A percentile compares a stretch with the other conserved stretches of the same genome.
Conservation (phyloP, 92 coral and sea anemone species). For the Paramuricea clavata region DNA sequence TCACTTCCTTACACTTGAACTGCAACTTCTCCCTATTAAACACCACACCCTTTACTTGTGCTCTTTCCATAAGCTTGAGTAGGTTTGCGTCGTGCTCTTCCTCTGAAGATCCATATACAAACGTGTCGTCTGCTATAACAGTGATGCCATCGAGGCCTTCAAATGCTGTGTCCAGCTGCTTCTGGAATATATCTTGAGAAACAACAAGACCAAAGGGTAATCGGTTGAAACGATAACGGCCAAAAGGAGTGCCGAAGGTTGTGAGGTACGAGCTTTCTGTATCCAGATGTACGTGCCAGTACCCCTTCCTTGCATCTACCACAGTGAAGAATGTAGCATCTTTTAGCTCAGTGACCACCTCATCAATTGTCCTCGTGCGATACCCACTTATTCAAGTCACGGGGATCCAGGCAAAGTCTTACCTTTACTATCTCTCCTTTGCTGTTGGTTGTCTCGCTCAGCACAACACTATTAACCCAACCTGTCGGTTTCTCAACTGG, state of each 20-base stretch:
- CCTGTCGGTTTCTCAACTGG: too few relatives aligned
- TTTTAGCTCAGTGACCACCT: conserved; percentile 56
- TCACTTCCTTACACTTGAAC: conserved; percentile 60
- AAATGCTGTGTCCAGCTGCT: conserved; percentile 55
- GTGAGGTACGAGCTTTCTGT: conserved; percentile 66
- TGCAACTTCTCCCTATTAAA: conserved; percentile 50
- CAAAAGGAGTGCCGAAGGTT: conserved; percentile 21
- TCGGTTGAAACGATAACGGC: conserved; percentile 38
- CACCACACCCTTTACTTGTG: conserved; percentile 44
- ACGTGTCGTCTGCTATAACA: conserved; percentile 65
- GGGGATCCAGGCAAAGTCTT: conserved; percentile 61
- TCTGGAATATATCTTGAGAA: conserved; percentile 71
- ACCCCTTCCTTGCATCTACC: conserved; percentile 70
- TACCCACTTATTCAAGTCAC: conserved; percentile 47
- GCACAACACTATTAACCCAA: too few relatives aligned
- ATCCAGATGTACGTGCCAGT: conserved; percentile 60
- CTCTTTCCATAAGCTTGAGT: conserved; percentile 48
- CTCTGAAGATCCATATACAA: conserved; percentile 63
- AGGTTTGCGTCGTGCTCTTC: conserved; percentile 60
- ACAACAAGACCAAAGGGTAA: conserved; percentile 72
- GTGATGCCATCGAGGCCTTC: conserved; percentile 65
- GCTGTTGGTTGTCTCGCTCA: conserved; percentile 43
- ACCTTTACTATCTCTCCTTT: conserved; percentile 59
- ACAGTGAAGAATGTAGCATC: conserved; percentile 67
- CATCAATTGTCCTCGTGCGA: conserved; percentile 52